These are phyloP conservation scores for Callyntrura sp. DNA, from an alignment of 2,888 invertebrate species.

Conservation along the genomic window DNA sequence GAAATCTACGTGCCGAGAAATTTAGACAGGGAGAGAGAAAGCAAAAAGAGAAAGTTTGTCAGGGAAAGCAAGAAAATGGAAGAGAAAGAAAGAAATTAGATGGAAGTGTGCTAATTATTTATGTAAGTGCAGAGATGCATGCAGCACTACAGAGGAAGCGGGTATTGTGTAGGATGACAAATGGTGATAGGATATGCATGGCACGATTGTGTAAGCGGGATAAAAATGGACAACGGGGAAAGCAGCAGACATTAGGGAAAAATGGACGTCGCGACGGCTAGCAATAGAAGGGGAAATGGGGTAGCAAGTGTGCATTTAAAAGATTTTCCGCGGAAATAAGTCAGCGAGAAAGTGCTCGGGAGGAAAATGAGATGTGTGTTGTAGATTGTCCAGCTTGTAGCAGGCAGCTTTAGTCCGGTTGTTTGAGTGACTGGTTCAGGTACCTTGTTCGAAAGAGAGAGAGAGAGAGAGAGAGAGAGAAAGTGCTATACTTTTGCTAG, in stretches of 20 bases:
- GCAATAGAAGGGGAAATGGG: neutral
- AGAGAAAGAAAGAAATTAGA: neutral
- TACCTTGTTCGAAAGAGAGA: neutral
- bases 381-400: too few species aligned
- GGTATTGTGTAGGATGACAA: neutral
- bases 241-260: neutral
- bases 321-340: too few species aligned
- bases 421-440: neutral
- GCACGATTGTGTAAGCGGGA: neutral
- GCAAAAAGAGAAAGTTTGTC: conserved; percentile 23
- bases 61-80: neutral
- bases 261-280: neutral
- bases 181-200: conserved; percentile 13
- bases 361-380: too few species aligned
- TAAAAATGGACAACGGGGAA: too few species aligned
- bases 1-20: too few species aligned
- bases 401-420: neutral
- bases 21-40: neutral
- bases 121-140: conserved; percentile 41
- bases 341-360: too few species aligned
- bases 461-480: too few species aligned
- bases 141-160: neutral
- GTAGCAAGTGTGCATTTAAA: neutral
- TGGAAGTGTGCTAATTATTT: conserved; percentile 58
- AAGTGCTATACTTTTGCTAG: neutral